Evolutionary conservation across 2,797 vertebrate genomes (phyloP).

Genomic region (Darevskia mixta): DNA sequence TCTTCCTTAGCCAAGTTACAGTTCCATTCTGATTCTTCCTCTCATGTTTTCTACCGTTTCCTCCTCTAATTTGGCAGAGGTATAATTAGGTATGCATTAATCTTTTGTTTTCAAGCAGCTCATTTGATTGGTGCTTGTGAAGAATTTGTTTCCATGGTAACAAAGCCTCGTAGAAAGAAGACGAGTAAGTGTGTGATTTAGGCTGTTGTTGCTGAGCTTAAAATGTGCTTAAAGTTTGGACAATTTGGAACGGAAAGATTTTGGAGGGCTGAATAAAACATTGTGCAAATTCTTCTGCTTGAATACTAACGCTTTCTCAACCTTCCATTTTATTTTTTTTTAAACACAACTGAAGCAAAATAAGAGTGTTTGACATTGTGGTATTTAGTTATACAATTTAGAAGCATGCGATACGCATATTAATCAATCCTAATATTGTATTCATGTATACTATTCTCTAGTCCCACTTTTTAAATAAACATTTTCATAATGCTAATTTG

Average conservation of each 20-base stretch:
- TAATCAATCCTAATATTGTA: slow-evolving; percentile 1
- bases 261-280: slow-evolving; percentile 38
- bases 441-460: not conserved
- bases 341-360: not conserved
- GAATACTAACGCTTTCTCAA: not conserved
- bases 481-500: not conserved
- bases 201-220: slow-evolving; percentile 52
- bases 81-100: slow-evolving; percentile 50
- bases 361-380: not conserved
- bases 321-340: not conserved
- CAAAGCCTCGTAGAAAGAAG: slow-evolving; percentile 52
- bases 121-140: slow-evolving; percentile 54
- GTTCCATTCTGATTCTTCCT: not conserved
- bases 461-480: not conserved
- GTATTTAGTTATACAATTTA: slow-evolving; percentile 9
- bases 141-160: slow-evolving; percentile 73
- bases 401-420: not conserved
- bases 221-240: slow-evolving; percentile 47
- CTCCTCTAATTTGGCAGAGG: slow-evolving; percentile 10
- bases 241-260: slow-evolving; percentile 36
- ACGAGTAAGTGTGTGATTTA: slow-evolving; percentile 53
- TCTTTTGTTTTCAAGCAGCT: slow-evolving; percentile 56
- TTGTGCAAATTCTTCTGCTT: slow-evolving; percentile 28
- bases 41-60: slow-evolving; percentile 32
- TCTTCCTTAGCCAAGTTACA: not conserved